Conservation (phyloP, 1,140 invertebrate species). For the Camponotus vicinus region DNA sequence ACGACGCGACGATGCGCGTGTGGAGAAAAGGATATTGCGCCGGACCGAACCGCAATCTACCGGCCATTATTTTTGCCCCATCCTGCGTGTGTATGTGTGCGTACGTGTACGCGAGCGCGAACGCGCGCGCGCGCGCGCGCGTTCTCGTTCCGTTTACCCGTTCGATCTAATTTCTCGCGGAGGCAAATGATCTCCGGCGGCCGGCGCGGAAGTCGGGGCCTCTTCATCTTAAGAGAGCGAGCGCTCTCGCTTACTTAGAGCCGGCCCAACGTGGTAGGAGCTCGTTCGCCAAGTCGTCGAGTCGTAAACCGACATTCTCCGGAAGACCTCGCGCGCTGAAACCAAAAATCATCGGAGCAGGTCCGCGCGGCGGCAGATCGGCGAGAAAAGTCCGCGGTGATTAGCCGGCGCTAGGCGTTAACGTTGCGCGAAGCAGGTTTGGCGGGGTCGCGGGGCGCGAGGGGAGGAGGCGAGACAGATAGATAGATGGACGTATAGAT, state of each 20-base stretch:
- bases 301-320: constrained; percentile 46
- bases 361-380: constrained; percentile 38
- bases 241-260: background rate
- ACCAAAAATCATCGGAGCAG: constrained; percentile 47
- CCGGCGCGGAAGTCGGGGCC: background rate
- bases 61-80: constrained; percentile 58
- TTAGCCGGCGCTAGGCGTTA: constrained; percentile 77
- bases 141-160: constrained; percentile 56
- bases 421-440: constrained; percentile 74
- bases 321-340: constrained; percentile 19
- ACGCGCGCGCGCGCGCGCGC: background rate
- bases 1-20: constrained; percentile 58
- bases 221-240: constrained; percentile 25
- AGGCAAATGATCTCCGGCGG: constrained; percentile 51
- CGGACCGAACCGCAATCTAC: constrained; percentile 54
- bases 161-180: constrained; percentile 55
- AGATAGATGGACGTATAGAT: background rate
- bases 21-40: constrained; percentile 61
- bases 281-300: background rate
- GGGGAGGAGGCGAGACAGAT: background rate
- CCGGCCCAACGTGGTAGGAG: background rate
- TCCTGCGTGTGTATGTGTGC: background rate
- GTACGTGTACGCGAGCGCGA: background rate
- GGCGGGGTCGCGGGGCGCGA: constrained; percentile 57
- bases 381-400: constrained; percentile 70